Conservation (phyloP, 30 jellyfish, hydroid and myxozoan genomes). For the Cassiopea xamachana region DNA sequence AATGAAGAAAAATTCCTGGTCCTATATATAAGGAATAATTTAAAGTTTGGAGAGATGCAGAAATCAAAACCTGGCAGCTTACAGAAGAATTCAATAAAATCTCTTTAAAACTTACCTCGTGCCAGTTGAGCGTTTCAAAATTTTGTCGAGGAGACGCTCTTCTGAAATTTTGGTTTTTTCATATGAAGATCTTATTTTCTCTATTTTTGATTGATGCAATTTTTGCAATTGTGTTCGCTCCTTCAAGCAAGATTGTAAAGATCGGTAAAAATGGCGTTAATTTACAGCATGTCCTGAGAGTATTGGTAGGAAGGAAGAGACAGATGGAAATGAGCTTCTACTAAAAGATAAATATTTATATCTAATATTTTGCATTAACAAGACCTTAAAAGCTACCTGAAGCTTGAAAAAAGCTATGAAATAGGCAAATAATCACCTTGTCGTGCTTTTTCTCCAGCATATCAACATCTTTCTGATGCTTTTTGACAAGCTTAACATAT, state of each 20-base stretch:
- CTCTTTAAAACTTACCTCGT: neutral
- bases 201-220: conserved; percentile 35
- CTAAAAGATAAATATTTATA: no score
- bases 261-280: neutral
- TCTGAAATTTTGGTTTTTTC: conserved; percentile 60
- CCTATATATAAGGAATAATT: neutral
- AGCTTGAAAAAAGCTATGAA: neutral
- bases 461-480: conserved; percentile 79
- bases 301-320: no score
- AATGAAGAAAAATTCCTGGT: neutral
- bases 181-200: conserved; percentile 48
- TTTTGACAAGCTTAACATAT: conserved; percentile 62
- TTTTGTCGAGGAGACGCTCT: conserved; percentile 60
- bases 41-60: no score
- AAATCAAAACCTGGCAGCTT: no score
- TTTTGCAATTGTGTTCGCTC: conserved; percentile 64
- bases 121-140: conserved; percentile 42
- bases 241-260: conserved; percentile 1
- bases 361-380: no score
- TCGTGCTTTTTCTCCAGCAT: conserved; percentile 74
- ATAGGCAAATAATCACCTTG: conserved; percentile 36
- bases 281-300: no score
- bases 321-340: no score
- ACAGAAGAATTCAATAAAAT: neutral
- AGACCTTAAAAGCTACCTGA: neutral